Base-by-base conservation (phyloP, 2,797 vertebrate genomes). In the Enteromius afrohamiltoni region DNA sequence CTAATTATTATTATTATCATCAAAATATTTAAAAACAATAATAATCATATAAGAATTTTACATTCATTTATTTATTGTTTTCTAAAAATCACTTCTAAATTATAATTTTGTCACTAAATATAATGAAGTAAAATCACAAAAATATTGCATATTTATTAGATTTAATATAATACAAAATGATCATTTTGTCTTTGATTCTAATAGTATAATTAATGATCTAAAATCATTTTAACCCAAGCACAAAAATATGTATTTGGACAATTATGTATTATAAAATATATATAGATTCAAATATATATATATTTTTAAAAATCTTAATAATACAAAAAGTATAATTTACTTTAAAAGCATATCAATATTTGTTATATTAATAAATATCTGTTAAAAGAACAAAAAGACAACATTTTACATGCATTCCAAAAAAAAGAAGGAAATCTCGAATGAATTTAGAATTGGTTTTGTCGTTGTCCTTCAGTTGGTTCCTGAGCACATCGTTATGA, bases 401-500 rank as follows among this genome's bases (percentile, higher is more conserved):
- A 2, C 0, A 14, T 14, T 29, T 16, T 62, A 5, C 4, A 26
- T 62, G 23, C 58, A 62, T 11, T 4, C n/a, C n/a, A n/a, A 11
- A 23, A 9, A 55, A 10, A 58, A 1, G 4, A 58, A 69, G 21
- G 10, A 40, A 68, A 13, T 23, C 16, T 47, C 49, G 5, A 3
- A 29, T 16, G 2, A 4, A 1, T 49, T 11, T 2, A 6, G 49
- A 26, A 49, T 11, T 2, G 5, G 1, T n/a, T 37, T 0, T 69
- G 37, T 70, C 51, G 62, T 0, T 65, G 45, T 78, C 47, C 89
- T 91, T 21, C 94, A 99, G 97, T 90, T 98, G 87, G 98, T 99
- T 75, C 97, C 97, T 0, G 98, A 99, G 89, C 97, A 99, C 0
- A 98, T 98, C 0, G 97, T 99, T 13, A 99, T 99, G 98, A 96